phyloP scores from a whole-genome alignment of 1,140 invertebrate genomes.

The Drosophila erecta region DNA sequence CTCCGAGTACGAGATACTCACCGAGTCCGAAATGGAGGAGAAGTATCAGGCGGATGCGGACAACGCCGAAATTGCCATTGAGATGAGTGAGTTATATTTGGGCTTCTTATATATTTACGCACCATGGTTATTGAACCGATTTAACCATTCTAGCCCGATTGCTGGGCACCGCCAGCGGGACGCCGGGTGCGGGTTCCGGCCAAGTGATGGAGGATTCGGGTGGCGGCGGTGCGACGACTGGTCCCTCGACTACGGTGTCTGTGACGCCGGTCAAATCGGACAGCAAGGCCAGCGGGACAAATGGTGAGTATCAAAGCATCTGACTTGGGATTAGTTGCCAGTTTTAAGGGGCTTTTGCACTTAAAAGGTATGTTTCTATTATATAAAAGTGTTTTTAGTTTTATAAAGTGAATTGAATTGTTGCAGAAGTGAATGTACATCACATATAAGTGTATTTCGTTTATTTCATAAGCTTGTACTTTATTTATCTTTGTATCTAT shows the following conservation, averaged over 20 bases:
- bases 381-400: too few species aligned
- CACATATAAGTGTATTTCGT: too few species aligned
- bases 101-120: too few species aligned
- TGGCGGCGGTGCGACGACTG: constrained; percentile 14
- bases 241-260: constrained; percentile 57
- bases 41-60: constrained; percentile 78
- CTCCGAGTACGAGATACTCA: constrained; percentile 84
- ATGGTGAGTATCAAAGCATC: constrained; percentile 47
- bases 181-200: constrained; percentile 39
- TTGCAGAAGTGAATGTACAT: too few species aligned
- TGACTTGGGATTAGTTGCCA: not conserved
- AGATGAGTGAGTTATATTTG: constrained; percentile 69
- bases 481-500: constrained; percentile 1
- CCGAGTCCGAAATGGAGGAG: constrained; percentile 83
- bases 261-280: constrained; percentile 72
- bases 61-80: constrained; percentile 78
- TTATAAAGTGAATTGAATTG: not conserved
- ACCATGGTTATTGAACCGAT: not conserved
- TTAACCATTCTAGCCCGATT: constrained; percentile 51
- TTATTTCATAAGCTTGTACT: not conserved
- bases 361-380: too few species aligned
- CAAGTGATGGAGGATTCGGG: constrained; percentile 67
- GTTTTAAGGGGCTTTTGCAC: not conserved
- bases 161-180: constrained; percentile 54
- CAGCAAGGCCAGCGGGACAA: constrained; percentile 59